Base-by-base conservation (phyloP, 2,888 invertebrate species). In the Rambutsinella grinnellia region DNA sequence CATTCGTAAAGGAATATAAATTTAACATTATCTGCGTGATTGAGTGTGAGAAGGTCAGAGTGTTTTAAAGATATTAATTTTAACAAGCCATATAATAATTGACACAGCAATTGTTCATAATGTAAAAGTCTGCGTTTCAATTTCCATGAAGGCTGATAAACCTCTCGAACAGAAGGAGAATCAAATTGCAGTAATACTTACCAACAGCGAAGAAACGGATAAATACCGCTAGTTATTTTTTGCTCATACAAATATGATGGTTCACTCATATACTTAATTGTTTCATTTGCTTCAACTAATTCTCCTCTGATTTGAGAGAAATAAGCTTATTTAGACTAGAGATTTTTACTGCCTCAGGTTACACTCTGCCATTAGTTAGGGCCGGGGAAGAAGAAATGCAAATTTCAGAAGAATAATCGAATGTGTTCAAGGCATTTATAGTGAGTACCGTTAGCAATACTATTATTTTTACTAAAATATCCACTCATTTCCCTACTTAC, bases 341-440 rank as follows among this genome's bases (percentile, higher is more conserved):
- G 13, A 13, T 36, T 36, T 36, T 36, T 36, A 36, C 13, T 36
- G 36, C 36, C 36, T 36, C 36, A 36, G 36, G 36, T 36, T 5
- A 36, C 36, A 36, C 5, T 36, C 36, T 36, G 36, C 36, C 36
- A 36, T 8, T 13, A 36, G 36, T 36, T n/a, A 17, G 19, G 10
- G 51, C 19, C 19, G 21, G 23, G 19, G 36, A 44, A 15, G 5
- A 53, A 23, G 13, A 24, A 28, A 65, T 72, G 65, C 71, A 71
- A 36, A 36, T 36, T 36, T 5, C n/a, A n/a, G n/a, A n/a, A n/a
- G n/a, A n/a, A 72, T 58, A 65, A 66, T 69, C 61, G n/a, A 72
- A 72, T 72, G 72, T 72, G 72, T 72, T 72, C 72, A 72, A 57
- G 72, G 60, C 72, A 60, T 72, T 65, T 65, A 72, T 69, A 36